These are phyloP conservation scores for Hymenochirus boettgeri DNA, from an alignment of 2,113 vertebrate genomes.

Conservation along the genomic window DNA sequence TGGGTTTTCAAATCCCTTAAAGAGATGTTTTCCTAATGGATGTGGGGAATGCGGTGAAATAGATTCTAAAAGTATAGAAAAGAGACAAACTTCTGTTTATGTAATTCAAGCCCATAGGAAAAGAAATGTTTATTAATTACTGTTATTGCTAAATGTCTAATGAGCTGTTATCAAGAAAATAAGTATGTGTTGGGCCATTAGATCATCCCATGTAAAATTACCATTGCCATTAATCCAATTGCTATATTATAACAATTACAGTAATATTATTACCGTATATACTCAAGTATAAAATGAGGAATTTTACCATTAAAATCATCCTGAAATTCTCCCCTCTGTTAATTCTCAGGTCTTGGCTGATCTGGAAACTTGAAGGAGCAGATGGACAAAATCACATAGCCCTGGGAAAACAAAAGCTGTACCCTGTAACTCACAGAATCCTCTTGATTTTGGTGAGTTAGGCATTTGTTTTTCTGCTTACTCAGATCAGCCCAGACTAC, in stretches of 20 bases:
- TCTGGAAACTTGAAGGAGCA: too few relatives aligned
- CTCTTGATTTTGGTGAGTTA: too few relatives aligned
- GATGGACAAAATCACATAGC: too few relatives aligned
- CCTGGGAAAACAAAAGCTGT: too few relatives aligned
- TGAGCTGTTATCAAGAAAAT: constrained; percentile 30
- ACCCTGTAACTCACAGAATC: too few relatives aligned
- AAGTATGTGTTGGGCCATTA: constrained; percentile 28
- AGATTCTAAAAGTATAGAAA: not conserved
- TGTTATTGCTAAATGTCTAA: constrained; percentile 38
- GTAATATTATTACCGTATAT: constrained; percentile 4
- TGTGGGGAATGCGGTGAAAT: constrained; percentile 14
- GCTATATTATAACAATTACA: too few relatives aligned
- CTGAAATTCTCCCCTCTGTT: too few relatives aligned
- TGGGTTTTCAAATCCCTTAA: constrained; percentile 19
- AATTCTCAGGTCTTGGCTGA: too few relatives aligned
- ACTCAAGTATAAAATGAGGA: too few relatives aligned
- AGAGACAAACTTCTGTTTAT: constrained; percentile 37
- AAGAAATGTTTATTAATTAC: constrained; percentile 36
- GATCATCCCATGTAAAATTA: constrained; percentile 24
- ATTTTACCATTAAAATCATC: too few relatives aligned
- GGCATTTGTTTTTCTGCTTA: too few relatives aligned
- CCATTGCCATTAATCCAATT: not conserved
- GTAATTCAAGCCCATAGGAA: constrained; percentile 31
- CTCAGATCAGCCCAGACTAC: too few relatives aligned
- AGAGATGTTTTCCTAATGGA: constrained; percentile 37